Evolutionary conservation across 1,140 invertebrate genomes (phyloP), one percentile per base, ranked within the genome.

Genomic region (Atta cephalotes): DNA sequence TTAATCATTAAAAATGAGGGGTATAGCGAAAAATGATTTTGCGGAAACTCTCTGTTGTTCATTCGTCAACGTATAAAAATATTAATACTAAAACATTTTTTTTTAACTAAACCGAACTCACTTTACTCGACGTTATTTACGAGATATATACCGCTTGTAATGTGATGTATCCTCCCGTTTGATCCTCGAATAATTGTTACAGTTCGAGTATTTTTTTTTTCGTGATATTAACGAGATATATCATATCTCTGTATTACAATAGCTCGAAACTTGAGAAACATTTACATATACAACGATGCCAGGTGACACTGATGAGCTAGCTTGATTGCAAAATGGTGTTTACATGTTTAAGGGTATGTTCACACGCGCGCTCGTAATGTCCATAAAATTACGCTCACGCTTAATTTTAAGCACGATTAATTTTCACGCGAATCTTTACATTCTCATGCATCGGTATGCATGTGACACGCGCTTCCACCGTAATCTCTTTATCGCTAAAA

Each of bases 271-370:
- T 51, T 65, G 65, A 74, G 25, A 87, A 66, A 63, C 82, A 63
- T 86, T 82, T 74, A 81, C 77, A 66, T 87, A 63, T 84, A 90
- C 79, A 65, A 58, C 18, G 58, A 87, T 86, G 86, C 88, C 91
- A 88, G 89, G 89, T 89, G 91, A 92, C 86, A 91, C 79, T 71
- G 87, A 87, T 68, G 80, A 91, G 91, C 87, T 90, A 92, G 82
- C 85, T 90, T 89, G 91, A 90, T 88, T 80, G 88, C 91, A 91
- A 89, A 87, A 71, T 91, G 81, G 85, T 91, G 86, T 93, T 80
- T 90, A 89, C 82, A 88, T 76, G 81, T 90, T 89, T 76, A 88
- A 92, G 91, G 91, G 87, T 90, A 79, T 91, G 89, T 93, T 92
- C 91, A 88, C 92, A 91, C 88, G 71, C 88, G 89, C 90, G 89